Evolutionary conservation across 1,140 invertebrate species (phyloP).

Genomic region (Drosophila navojoa): DNA sequence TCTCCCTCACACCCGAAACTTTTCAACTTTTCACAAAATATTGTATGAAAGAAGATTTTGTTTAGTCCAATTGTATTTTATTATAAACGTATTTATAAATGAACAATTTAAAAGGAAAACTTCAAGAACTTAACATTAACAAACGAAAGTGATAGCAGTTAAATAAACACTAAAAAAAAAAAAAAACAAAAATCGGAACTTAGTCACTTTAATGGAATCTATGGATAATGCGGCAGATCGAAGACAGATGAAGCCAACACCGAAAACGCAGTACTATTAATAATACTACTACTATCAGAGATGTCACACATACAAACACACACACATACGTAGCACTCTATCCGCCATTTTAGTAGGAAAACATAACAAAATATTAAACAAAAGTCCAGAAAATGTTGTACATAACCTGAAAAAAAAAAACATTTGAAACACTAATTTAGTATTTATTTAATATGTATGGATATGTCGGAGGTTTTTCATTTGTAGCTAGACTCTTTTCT

Average conservation of each 20-base stretch:
- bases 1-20: slow-evolving; percentile 15
- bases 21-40: slow-evolving; percentile 22
- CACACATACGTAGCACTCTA: slow-evolving; percentile 21
- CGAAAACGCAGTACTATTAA: slow-evolving; percentile 27
- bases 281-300: slow-evolving; percentile 14
- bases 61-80: slow-evolving; percentile 76
- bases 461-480: slow-evolving; percentile 7
- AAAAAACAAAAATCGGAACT: slow-evolving; percentile 40
- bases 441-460: slow-evolving; percentile 34
- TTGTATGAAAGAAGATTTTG: slow-evolving; percentile 44
- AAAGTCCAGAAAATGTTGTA: slow-evolving; percentile 63
- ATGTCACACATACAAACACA: slow-evolving; percentile 38
- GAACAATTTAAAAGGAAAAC: slow-evolving; percentile 44
- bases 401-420: slow-evolving; percentile 49
- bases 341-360: slow-evolving; percentile 22
- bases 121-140: slow-evolving; percentile 56
- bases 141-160: slow-evolving; percentile 76
- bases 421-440: slow-evolving; percentile 20
- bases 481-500: slow-evolving; percentile 34
- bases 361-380: slow-evolving; percentile 9
- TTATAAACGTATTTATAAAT: slow-evolving; percentile 38
- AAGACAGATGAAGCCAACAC: slow-evolving; percentile 23
- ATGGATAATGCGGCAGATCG: slow-evolving; percentile 12
- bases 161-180: slow-evolving; percentile 65
- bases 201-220: slow-evolving; percentile 52